Evolutionary conservation across 2,113 vertebrate genomes (phyloP).

Genomic region (Lophius piscatorius): DNA sequence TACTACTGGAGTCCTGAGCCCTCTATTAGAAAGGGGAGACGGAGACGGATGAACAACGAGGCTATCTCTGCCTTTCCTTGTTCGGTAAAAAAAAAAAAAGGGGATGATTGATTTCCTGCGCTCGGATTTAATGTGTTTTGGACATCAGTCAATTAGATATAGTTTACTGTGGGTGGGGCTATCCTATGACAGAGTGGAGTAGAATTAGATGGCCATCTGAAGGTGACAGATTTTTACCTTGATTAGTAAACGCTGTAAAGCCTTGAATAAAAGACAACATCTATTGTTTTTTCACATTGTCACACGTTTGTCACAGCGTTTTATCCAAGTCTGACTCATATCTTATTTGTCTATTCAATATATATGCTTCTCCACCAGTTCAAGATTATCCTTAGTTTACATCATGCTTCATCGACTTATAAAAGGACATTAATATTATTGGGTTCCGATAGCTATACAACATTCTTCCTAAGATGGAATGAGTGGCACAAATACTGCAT

Average conservation of each 20-base stretch:
- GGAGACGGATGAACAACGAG: constrained; percentile 56
- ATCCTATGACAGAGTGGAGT: constrained; percentile 25
- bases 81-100: constrained; percentile 31
- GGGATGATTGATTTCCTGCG: constrained; percentile 66
- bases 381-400: too few species aligned
- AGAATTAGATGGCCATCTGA: constrained; percentile 18
- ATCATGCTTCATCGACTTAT: too few species aligned
- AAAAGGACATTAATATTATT: too few species aligned
- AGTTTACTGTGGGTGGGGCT: constrained; percentile 45
- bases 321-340: too few species aligned
- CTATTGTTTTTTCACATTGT: neutral
- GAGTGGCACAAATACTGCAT: too few species aligned
- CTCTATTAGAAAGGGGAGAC: constrained; percentile 63
- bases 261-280: constrained; percentile 6
- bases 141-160: constrained; percentile 70
- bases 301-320: too few species aligned
- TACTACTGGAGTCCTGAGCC: constrained; percentile 66
- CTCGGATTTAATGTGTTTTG: constrained; percentile 47
- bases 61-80: constrained; percentile 55
- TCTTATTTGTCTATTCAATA: too few species aligned
- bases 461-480: too few species aligned
- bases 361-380: too few species aligned
- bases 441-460: too few species aligned
- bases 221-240: constrained; percentile 13
- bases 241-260: constrained; percentile 30